Conservation (phyloP, 2,113 vertebrate genomes). For the Thermophis baileyi region DNA sequence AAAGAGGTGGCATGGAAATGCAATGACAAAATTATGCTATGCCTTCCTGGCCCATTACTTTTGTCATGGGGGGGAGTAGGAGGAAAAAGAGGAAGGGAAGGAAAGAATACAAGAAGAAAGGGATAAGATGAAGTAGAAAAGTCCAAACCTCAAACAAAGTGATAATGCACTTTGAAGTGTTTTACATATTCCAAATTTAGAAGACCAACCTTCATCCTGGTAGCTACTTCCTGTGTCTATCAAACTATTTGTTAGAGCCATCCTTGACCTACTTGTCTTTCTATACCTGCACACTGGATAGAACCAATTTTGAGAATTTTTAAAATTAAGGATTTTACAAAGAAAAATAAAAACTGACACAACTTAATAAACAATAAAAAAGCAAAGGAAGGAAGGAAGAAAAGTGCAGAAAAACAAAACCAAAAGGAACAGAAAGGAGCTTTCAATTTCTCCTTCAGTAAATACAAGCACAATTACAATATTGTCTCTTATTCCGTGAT, state of each 20-base stretch:
- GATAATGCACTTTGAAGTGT: background rate
- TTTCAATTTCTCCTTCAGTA: background rate
- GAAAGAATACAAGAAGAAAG: background rate
- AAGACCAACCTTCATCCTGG: background rate
- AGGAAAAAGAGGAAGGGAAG: background rate
- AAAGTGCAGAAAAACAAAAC: background rate
- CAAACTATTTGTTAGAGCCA: background rate
- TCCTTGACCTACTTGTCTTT: background rate
- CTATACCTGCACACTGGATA: background rate
- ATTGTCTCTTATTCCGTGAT: background rate
- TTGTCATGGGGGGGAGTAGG: background rate
- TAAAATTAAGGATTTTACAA: background rate
- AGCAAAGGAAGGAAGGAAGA: background rate
- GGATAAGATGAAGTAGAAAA: background rate
- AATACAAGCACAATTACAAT: background rate
- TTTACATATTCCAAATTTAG: background rate
- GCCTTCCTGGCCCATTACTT: background rate
- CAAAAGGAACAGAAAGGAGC: background rate
- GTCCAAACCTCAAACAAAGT: background rate
- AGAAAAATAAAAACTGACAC: background rate
- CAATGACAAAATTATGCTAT: background rate
- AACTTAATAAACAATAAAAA: background rate
- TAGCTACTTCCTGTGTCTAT: background rate
- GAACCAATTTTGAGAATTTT: background rate
- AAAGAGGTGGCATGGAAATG: background rate